These are phyloP conservation scores for Cisticola juncidis DNA, from an alignment of 2,113 vertebrate species.

Conservation along the genomic window DNA sequence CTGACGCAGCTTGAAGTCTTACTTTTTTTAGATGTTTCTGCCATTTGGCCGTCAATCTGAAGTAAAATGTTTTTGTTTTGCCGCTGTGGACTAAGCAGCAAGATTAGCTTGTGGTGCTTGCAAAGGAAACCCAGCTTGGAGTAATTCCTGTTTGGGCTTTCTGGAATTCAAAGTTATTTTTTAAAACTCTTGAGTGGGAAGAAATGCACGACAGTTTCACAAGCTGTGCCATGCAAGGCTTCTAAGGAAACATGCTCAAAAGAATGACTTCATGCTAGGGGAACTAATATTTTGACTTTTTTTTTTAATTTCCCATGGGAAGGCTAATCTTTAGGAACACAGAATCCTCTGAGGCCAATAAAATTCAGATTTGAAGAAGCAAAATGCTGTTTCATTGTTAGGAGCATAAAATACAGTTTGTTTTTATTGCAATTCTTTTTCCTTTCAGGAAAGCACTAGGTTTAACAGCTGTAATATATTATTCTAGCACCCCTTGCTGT, in stretches of 20 bases:
- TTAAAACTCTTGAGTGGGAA: conserved; percentile 49
- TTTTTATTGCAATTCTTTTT: conserved; percentile 77
- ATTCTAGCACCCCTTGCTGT: conserved; percentile 69
- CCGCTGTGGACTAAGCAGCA: conserved; percentile 19
- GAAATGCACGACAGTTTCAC: conserved; percentile 47
- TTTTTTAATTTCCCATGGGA: conserved; percentile 69
- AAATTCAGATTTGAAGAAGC: conserved; percentile 56
- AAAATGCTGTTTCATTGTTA: conserved; percentile 74
- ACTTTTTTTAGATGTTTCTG: conserved; percentile 49
- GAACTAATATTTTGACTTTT: conserved; percentile 52
- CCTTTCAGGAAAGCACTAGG: conserved; percentile 79
- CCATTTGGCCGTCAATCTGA: conserved; percentile 36
- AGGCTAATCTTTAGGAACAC: conserved; percentile 77
- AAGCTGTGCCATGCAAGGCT: conserved; percentile 46
- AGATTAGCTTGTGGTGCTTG: conserved; percentile 20
- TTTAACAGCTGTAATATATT: conserved; percentile 71
- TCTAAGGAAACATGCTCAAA: conserved; percentile 49
- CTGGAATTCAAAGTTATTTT: conserved; percentile 67
- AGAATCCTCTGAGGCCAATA: conserved; percentile 71
- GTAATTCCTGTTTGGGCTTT: conserved; percentile 75
- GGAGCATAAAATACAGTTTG: conserved; percentile 67
- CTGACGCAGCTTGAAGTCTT: conserved; percentile 45
- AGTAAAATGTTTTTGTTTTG: conserved; percentile 36
- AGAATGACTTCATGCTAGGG: conserved; percentile 67
- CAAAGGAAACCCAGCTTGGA: conserved; percentile 66